phyloP scores from a whole-genome alignment of 2,888 invertebrate genomes.

The Meloe dianella region DNA sequence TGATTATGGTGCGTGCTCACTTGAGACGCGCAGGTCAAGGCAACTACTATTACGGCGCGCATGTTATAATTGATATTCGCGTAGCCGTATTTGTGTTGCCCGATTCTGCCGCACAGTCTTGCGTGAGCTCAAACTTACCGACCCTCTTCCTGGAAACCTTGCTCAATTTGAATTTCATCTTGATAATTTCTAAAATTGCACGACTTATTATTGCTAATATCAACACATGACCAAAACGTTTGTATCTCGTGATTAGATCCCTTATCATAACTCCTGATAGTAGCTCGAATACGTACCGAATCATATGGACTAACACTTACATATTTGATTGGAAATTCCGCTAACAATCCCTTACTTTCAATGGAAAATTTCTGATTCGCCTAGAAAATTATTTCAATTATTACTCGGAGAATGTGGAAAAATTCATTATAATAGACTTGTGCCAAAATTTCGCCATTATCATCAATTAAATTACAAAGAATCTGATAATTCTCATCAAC shows the following conservation, averaged over 20 bases:
- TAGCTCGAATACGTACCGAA: slow-evolving; percentile 16
- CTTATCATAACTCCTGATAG: slow-evolving; percentile 25
- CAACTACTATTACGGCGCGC: no score
- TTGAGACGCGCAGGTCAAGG: no score
- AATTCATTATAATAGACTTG: slow-evolving; percentile 2
- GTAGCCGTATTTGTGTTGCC: no score
- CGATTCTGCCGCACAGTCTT: no score
- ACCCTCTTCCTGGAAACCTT: slow-evolving; percentile 17
- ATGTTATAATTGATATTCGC: no score
- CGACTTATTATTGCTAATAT: slow-evolving; percentile 17
- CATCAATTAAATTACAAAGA: slow-evolving; percentile 18
- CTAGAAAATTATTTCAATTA: slow-evolving; percentile 11
- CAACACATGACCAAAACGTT: slow-evolving; percentile 24
- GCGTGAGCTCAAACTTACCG: slow-evolving; percentile 13
- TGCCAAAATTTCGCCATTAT: slow-evolving; percentile 7
- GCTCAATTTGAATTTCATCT: slow-evolving; percentile 20
- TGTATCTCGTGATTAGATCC: not conserved
- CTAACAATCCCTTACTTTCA: slow-evolving; percentile 23
- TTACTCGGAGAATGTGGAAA: not conserved
- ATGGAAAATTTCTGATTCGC: slow-evolving; percentile 16
- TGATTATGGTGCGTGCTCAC: no score
- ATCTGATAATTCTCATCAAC: slow-evolving; percentile 18
- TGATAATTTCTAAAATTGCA: slow-evolving; percentile 19
- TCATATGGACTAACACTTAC: slow-evolving; percentile 12
- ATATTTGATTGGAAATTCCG: slow-evolving; percentile 22